These are phyloP conservation scores for Muntiacus muntjak DNA, from an alignment of 2,113 vertebrate genomes.

Conservation along the genomic window DNA sequence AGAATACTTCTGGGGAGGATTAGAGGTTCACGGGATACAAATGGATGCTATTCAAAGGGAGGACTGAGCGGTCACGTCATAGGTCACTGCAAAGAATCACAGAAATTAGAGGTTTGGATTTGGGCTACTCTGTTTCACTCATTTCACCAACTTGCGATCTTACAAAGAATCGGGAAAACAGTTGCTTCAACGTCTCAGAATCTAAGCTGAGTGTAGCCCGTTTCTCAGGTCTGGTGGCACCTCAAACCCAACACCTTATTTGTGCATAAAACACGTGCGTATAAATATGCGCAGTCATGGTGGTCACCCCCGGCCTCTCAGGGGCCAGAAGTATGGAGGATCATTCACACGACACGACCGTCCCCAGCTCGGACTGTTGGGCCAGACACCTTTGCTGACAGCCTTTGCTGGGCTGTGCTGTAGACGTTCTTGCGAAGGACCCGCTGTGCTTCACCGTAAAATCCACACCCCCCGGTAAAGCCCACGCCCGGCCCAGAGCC, in stretches of 20 bases:
- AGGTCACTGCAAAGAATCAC: not conserved
- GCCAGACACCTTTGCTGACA: not conserved
- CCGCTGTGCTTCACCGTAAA: not conserved
- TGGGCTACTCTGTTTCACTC: not conserved
- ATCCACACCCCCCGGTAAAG: not conserved
- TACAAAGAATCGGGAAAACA: too few relatives aligned
- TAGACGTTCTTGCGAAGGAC: not conserved
- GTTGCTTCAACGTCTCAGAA: rapidly evolving
- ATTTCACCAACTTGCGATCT: too few relatives aligned
- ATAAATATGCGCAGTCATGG: rapidly evolving
- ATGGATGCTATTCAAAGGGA: not conserved
- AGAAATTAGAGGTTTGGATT: rapidly evolving
- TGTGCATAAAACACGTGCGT: not conserved
- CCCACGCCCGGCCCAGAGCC: not conserved
- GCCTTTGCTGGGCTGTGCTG: not conserved
- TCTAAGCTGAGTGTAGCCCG: rapidly evolving
- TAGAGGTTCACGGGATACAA: rapidly evolving
- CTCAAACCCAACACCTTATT: rapidly evolving
- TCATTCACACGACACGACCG: rapidly evolving
- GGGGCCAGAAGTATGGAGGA: not conserved
- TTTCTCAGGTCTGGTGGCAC: not conserved
- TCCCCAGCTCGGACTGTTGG: not conserved
- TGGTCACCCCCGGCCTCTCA: rapidly evolving
- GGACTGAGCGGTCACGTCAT: rapidly evolving
- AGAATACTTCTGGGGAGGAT: rapidly evolving